Evolutionary conservation across 2,797 vertebrate genomes (phyloP).

Genomic region (Argentina silus): DNA sequence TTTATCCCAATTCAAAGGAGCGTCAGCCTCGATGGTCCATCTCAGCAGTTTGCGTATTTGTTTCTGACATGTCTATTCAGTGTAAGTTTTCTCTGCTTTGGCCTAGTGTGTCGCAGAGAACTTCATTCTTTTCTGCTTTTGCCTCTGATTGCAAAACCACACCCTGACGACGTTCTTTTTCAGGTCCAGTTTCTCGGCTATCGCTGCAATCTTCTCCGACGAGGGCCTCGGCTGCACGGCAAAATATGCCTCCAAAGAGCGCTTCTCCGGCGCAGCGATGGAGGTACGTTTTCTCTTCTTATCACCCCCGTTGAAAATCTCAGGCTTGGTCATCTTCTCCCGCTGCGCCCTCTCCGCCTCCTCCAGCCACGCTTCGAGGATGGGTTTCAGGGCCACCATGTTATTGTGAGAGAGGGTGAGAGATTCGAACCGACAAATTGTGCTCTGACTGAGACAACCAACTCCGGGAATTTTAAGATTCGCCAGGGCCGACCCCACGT

Average conservation of each 20-base stretch:
- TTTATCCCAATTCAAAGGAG: conserved; percentile 38
- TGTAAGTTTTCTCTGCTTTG: conserved; percentile 17
- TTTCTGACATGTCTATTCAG: conserved; percentile 41
- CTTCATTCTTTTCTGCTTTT: conserved; percentile 96
- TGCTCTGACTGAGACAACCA: conserved; percentile 92
- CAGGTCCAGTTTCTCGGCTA: conserved; percentile 92
- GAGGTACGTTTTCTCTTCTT: conserved; percentile 92
- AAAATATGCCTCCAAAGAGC: conserved; percentile 91
- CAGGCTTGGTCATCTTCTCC: conserved; percentile 91
- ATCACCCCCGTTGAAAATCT: conserved; percentile 88
- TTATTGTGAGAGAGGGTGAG: conserved; percentile 93
- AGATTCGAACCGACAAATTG: conserved; percentile 94
- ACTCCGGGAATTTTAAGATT: conserved; percentile 94
- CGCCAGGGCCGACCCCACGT: conserved; percentile 89
- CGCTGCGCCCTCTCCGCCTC: conserved; percentile 90
- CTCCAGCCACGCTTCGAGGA: conserved; percentile 92
- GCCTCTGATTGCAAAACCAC: conserved; percentile 95
- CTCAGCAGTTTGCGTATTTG: conserved; percentile 31
- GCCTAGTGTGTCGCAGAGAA: conserved; percentile 90
- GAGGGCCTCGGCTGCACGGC: conserved; percentile 90
- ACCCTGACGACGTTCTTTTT: conserved; percentile 95
- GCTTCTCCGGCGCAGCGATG: conserved; percentile 90
- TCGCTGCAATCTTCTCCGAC: conserved; percentile 92
- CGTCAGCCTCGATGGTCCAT: conserved; percentile 28
- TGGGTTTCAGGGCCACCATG: conserved; percentile 94